Evolutionary conservation across 1,140 invertebrate genomes (phyloP), one percentile per base, ranked within the genome.

Genomic region (Aricia agestis): DNA sequence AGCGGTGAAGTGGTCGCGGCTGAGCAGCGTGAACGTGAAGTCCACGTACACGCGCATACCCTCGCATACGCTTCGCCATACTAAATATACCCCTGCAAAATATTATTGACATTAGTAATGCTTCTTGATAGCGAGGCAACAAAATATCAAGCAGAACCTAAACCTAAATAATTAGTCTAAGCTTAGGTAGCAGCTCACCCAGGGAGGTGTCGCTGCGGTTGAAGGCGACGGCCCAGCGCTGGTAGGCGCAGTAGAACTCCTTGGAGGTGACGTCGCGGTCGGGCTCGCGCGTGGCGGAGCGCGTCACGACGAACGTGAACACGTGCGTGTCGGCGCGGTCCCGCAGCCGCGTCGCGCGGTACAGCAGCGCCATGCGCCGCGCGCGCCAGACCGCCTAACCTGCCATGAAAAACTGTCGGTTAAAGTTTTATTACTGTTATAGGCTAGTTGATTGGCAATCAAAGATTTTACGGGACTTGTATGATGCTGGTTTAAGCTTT

Each of bases 221-320:
- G 86, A 97, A 97, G 2, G 96, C 96, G 68, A 97, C 95, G n/a
- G 95, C 96, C 97, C 97, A 98, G 91, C 94, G 93, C 80, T 97
- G 97, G 84, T 97, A 96, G 9, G 96, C 96, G 89, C 96, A 97
- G 32, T 94, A 94, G 85, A 97, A 96, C 82, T 97, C 97, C 87
- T 97, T 96, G 73, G 95, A 96, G 45, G 96, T 96, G 76, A 96
- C 95, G 89, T 96, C 96, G 66, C 95, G 94, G 86, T 97, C 95
- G 10, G 95, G 93, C 89, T 97, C 96, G 41, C 96, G 91, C 7
- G 96, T 96, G 76, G 96, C 96, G 66, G 94, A 95, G 76, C 95
- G 94, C 31, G 96, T 97, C 70, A 97, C 95, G 74, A 97, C 95
- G 86, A 97, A 97, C 19, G 95, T 96, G 92, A 97, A 97, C 74